These are phyloP conservation scores for Norana najaformis DNA, from an alignment of 2,888 invertebrate species.

Conservation along the genomic window DNA sequence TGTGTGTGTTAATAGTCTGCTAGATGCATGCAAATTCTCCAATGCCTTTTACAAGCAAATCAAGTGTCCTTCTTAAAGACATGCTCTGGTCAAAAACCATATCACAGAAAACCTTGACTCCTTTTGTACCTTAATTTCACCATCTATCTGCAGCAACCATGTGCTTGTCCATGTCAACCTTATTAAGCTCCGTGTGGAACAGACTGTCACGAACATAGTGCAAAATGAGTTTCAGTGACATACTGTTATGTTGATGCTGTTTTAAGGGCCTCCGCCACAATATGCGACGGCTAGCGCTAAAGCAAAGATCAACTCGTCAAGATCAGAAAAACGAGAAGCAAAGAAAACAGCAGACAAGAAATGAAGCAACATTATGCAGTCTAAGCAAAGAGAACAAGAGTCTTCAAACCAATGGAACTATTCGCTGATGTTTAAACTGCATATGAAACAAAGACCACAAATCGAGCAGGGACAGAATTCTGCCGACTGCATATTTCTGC, in stretches of 20 bases:
- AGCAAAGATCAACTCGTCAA: background rate
- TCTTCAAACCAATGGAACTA: background rate
- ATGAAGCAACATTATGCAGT: background rate
- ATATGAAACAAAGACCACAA: background rate
- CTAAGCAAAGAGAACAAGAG: background rate
- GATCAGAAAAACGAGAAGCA: background rate
- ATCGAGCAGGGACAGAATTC: background rate
- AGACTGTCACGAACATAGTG: background rate
- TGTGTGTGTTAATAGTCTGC: no score
- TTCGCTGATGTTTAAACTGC: background rate
- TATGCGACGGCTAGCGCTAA: background rate
- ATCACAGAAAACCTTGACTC: no score
- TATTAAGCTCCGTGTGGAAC: background rate
- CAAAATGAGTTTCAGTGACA: background rate
- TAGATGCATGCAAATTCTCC: no score
- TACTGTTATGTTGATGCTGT: background rate
- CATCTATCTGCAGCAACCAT: background rate
- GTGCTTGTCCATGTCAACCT: background rate
- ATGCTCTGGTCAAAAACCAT: no score
- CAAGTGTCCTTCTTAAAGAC: no score
- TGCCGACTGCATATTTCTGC: background rate
- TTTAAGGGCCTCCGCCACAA: background rate
- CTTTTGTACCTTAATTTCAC: background rate
- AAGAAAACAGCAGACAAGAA: background rate
- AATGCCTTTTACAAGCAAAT: no score